Evolutionary conservation across 2,888 invertebrate species (phyloP), one percentile per base, ranked within the genome.

Genomic region (Junonia oenone): DNA sequence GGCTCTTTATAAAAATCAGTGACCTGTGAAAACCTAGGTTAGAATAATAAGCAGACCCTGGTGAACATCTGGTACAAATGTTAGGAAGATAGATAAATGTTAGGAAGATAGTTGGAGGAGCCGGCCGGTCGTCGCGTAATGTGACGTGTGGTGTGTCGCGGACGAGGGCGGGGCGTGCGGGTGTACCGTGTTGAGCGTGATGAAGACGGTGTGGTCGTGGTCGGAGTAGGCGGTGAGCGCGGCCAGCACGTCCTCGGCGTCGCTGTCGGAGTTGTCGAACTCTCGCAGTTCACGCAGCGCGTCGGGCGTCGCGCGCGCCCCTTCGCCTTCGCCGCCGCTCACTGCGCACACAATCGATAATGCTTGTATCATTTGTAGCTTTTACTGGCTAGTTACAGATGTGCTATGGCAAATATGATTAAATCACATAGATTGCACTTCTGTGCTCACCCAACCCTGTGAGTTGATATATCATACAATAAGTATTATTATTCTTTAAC

Each of bases 191-290:
- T 81, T 85, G 1, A 89, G 75, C 0, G 72, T 62, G 47, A 89
- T 85, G 43, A 76, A 62, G 27, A 81, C 67, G 1, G 83, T 71
- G 1, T 55, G 50, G 55, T 88, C 84, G 11, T 65, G 58, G 8
- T 83, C 83, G 52, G 72, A 80, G 71, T 78, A 77, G 13, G 68
- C 60, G 6, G 78, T 75, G 14, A 89, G 66, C 1, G 83, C 81
- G 0, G 81, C 65, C 6, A 87, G 67, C 3, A 89, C 75, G 43
- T 89, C 90, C 35, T 90, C 90, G 1, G 83, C 87, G 22, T 90
- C 90, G 54, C 89, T 86, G 68, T 89, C 89, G 0, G 85, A 86
- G 45, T 84, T 83, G 15, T 81, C 64, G 51, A 80, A 76, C 66
- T 88, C 88, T 0, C 86, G 77, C 63, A 83, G 69, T 56, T 84